phyloP scores from a whole-genome alignment of 2,113 vertebrate species.

The Tyto alba region DNA sequence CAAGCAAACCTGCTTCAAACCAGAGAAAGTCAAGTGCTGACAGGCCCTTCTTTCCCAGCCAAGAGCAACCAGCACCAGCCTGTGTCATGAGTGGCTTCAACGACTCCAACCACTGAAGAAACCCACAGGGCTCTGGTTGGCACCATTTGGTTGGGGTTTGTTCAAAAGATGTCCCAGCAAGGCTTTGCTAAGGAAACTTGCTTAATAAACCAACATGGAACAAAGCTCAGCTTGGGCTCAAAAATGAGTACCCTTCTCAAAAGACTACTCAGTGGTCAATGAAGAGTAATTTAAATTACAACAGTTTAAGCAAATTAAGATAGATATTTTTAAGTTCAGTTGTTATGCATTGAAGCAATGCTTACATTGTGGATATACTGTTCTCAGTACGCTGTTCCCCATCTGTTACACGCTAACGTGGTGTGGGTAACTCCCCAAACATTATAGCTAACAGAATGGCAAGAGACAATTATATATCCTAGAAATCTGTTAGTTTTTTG shows the following conservation, averaged over 20 bases:
- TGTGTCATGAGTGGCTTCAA: background rate
- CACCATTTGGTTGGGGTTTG: background rate
- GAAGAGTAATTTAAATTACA: background rate
- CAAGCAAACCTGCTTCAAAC: background rate
- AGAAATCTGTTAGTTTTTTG: background rate
- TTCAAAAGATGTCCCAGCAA: background rate
- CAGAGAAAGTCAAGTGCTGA: background rate
- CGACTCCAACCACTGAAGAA: background rate
- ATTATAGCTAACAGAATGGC: background rate
- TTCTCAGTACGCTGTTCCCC: background rate
- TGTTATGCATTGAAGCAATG: fast-evolving
- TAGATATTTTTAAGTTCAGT: background rate
- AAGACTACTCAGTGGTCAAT: background rate
- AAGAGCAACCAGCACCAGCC: background rate
- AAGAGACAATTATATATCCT: background rate
- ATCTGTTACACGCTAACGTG: background rate
- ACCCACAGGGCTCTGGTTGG: background rate
- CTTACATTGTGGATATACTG: background rate
- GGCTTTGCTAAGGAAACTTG: background rate
- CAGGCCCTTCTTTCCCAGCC: background rate
- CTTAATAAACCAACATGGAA: background rate
- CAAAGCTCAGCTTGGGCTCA: background rate
- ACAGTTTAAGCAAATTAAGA: background rate
- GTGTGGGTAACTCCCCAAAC: background rate
- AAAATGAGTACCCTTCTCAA: background rate